Conservation (phyloP, 37 sponge, comb jelly and placozoan species). For the Ephydatia muelleri region DNA sequence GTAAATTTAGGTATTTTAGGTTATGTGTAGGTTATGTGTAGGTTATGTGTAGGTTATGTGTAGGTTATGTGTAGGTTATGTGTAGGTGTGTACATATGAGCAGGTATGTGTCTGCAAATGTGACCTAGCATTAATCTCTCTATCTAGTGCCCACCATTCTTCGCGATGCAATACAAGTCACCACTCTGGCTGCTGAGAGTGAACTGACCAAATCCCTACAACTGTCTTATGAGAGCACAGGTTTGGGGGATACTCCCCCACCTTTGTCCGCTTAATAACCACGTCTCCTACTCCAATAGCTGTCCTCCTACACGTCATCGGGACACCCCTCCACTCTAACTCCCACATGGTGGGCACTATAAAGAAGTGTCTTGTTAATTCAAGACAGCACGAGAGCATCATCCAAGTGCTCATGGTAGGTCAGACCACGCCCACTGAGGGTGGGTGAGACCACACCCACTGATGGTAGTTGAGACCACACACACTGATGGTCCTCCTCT, state of each 20-base stretch:
- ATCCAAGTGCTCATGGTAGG: slow-evolving; percentile 86
- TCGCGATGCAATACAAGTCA: slow-evolving; percentile 83
- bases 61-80: too few species aligned
- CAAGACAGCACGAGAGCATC: slow-evolving; percentile 88
- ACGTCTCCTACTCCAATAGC: slow-evolving; percentile 30
- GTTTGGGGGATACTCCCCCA: slow-evolving; percentile 30
- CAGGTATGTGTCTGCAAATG: background rate
- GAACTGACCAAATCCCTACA: slow-evolving; percentile 66
- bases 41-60: too few species aligned
- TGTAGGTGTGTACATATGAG: background rate
- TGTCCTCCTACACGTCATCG: slow-evolving; percentile 54
- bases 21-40: too few species aligned
- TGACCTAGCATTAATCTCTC: background rate
- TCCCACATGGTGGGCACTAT: slow-evolving; percentile 39
- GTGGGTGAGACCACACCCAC: too few species aligned
- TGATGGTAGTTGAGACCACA: too few species aligned
- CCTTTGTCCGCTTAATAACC: background rate
- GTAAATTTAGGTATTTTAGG: too few species aligned
- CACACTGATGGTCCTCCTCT: background rate
- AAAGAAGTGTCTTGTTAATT: slow-evolving; percentile 83
- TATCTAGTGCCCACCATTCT: slow-evolving; percentile 77
- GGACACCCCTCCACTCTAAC: slow-evolving; percentile 55
- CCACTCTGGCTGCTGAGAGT: slow-evolving; percentile 69
- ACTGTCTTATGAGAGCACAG: slow-evolving; percentile 60
- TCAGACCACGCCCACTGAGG: slow-evolving; percentile 11